Evolutionary conservation across 2,113 vertebrate species (phyloP), one percentile per base, ranked within the genome.

Genomic region (Indicator indicator): DNA sequence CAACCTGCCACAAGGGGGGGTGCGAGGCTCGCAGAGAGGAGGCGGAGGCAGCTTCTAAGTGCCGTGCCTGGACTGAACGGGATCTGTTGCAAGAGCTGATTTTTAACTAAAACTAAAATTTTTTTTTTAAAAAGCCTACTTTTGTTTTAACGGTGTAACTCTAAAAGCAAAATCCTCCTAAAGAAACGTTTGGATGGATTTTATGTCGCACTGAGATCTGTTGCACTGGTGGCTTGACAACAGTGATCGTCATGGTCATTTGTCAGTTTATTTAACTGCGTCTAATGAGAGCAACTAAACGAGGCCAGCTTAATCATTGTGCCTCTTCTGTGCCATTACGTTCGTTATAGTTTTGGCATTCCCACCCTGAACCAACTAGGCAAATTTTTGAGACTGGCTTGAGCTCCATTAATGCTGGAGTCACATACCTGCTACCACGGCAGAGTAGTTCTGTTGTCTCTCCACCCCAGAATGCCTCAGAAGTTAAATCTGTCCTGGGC

Each of bases 1-100:
- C 44, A 2, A 3, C 58, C 79, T 28, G 40, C 95, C 97, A 96
- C 97, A 82, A 96, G 97, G 94, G 60, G 97, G 97, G 76, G 96
- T 91, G 86, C 89, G 65, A 94, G 95, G 62, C 73, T 91, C 91
- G 44, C 64, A 33, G 30, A 95, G 95, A 75, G 48, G 30, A 18
- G 48, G 30, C 16, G 64, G 54, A 26, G 20, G 33, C 67, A 16
- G 71, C 33, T 38, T 56, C 11, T 6, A 48, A 70, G 16, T 11
- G 58, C 7, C 38, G 0, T 33, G 69, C 15, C 0, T 9, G 24
- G 27, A 36, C 75, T 48, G 54, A 2, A 4, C 21, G 0, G 15
- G 13, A 6, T 60, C 4, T 20, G 4, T 24, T 9, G 28, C 46
- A 48, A 48, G 18, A 48, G 17, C 46, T 48, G 46, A 19, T 48